Percentiles rank a stretch among this genome's conserved stretches.
Evolutionary conservation across 2,113 vertebrate genomes (phyloP).

Genomic region (Stictonetta naevosa): DNA sequence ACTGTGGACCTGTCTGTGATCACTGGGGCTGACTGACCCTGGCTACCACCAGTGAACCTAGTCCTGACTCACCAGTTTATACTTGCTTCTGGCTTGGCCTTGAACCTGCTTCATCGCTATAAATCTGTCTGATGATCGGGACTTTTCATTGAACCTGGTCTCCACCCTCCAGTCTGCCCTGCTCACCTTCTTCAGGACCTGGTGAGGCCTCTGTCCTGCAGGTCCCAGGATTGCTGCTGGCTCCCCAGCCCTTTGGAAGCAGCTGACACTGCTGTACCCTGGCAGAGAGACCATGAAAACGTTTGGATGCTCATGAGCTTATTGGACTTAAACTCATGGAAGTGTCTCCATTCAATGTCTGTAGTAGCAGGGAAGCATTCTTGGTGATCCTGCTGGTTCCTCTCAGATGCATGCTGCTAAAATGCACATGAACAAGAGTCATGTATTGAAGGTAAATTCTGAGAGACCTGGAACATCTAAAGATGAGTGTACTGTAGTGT

Average conservation of each 20-base stretch:
- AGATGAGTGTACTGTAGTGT: not conserved
- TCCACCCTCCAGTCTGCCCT: not conserved
- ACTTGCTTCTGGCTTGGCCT: not conserved
- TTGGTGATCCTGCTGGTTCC: not conserved
- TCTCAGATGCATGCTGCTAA: not conserved
- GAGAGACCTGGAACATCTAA: not conserved
- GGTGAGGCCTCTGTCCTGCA: not conserved
- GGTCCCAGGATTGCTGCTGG: accelerated
- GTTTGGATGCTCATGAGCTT: accelerated
- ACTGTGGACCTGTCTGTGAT: accelerated
- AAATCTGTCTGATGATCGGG: not conserved
- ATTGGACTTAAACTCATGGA: not conserved
- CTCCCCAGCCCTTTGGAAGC: not conserved
- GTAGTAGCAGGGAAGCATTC: not conserved
- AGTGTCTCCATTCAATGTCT: not conserved
- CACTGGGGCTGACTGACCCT: not conserved
- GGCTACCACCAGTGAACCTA: not conserved
- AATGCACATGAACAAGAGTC: accelerated
- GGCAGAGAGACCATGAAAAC: not conserved
- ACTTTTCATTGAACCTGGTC: not conserved
- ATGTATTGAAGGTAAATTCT: not conserved
- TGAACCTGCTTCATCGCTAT: too few species aligned
- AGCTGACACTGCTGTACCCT: not conserved
- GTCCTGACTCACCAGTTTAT: not conserved
- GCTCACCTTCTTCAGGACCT: not conserved